These are phyloP conservation scores for Drosophila sechellia DNA, from an alignment of 1,140 invertebrate species.

Conservation along the genomic window DNA sequence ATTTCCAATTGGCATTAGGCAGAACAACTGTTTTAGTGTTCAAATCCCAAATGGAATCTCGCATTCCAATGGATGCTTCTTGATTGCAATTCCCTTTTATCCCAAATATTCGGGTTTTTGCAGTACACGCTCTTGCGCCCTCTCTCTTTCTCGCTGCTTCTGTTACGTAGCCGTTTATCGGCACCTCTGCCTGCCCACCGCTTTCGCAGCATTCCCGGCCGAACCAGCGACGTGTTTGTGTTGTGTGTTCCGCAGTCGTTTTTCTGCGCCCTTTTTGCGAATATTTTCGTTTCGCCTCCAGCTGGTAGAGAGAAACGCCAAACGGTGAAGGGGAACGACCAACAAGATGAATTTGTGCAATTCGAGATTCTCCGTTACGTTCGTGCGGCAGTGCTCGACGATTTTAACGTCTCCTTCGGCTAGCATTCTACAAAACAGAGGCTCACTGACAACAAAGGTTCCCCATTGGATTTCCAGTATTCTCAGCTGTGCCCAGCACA, in stretches of 20 bases:
- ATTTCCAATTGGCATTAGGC: conserved; percentile 2
- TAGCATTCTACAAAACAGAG: conserved; percentile 25
- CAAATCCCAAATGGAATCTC: conserved; percentile 4
- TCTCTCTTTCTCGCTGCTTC: conserved; percentile 22
- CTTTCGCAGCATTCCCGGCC: conserved; percentile 60
- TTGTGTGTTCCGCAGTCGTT: conserved; percentile 36
- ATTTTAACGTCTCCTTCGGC: conserved; percentile 51
- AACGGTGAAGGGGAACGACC: neutral
- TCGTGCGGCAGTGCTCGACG: conserved; percentile 68
- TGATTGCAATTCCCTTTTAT: conserved; percentile 12
- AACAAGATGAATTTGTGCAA: conserved; percentile 67
- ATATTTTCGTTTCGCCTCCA: neutral
- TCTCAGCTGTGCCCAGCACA: conserved; percentile 8
- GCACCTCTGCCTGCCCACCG: conserved; percentile 26
- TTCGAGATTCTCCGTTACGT: conserved; percentile 66
- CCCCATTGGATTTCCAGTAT: conserved; percentile 16
- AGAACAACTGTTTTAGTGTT: neutral
- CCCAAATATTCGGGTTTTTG: conserved; percentile 50
- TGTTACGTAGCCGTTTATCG: conserved; percentile 71
- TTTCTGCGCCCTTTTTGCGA: conserved; percentile 6
- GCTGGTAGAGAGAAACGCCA: neutral
- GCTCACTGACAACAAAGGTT: conserved; percentile 12
- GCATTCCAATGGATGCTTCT: neutral
- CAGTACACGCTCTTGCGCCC: neutral
- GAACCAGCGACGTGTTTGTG: conserved; percentile 45